Conservation (phyloP, 2,888 invertebrate genomes). For the Mimas tiliae region DNA sequence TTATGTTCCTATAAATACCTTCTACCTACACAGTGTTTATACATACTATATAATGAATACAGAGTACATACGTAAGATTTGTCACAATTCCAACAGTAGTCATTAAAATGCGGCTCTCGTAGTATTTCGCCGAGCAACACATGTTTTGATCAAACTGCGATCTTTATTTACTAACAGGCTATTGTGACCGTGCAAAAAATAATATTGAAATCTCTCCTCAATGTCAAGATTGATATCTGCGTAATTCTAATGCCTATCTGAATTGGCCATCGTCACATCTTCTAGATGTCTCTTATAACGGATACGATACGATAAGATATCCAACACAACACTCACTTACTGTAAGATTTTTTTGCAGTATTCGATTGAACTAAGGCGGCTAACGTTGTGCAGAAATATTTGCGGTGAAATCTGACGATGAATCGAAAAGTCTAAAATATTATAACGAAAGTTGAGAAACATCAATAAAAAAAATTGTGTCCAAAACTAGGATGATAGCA, state of each 20-base stretch:
- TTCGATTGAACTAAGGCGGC: constrained; percentile 13
- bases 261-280: constrained; percentile 23
- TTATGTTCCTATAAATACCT: no score
- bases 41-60: no score
- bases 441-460: neutral
- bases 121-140: neutral
- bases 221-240: constrained; percentile 37
- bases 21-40: no score
- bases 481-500: constrained; percentile 3
- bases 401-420: neutral
- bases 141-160: neutral
- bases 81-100: neutral
- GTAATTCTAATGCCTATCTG: constrained; percentile 12
- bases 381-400: constrained; percentile 6
- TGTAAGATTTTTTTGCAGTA: constrained; percentile 27
- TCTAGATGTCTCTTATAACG: constrained; percentile 27
- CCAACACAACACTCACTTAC: constrained; percentile 3
- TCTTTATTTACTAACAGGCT: neutral
- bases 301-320: constrained; percentile 37
- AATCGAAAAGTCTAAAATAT: neutral
- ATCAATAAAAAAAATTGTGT: neutral
- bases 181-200: neutral
- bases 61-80: neutral
- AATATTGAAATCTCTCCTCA: constrained; percentile 31
- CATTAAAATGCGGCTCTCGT: neutral